Base-by-base conservation (phyloP, 2,888 invertebrate genomes). In the Agrochola macilenta region DNA sequence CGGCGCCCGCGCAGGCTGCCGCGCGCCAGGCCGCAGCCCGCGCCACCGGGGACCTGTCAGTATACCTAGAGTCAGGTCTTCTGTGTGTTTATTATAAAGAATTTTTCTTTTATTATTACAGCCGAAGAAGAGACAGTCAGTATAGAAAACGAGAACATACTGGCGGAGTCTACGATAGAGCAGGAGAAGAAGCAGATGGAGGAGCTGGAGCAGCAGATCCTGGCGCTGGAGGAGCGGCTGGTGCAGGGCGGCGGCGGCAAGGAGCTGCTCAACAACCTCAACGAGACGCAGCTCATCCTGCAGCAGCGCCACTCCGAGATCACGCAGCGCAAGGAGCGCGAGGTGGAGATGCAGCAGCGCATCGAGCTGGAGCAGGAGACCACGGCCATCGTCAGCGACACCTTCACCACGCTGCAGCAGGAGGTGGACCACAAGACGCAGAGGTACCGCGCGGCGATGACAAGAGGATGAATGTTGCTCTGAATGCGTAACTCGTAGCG, bases 391-490 rank as follows among this genome's bases (percentile, higher is more conserved):
- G 98, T 99, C 75, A 98, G 98, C 77, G 99, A 98, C 91, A 99
- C 99, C 0, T 99, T 99, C 92, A 97, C 98, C 14, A 98, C 98
- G 71, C 96, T 99, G 76, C 99, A 99, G 92, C 99, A 99, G 93
- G 99, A 99, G 95, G 99, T 99, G 3, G 99, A 99, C 92, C 98
- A 99, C 77, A 99, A 99, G 95, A 98, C 99, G 43, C 98, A 98
- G 90, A 96, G 97, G 95, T 95, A 68, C 43, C 46, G 65, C 23
- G 3, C 17, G 5, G 26, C 20, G 14, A 11, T 12, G 20, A 20
- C 1, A 1, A 7, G 20, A 58, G 14, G 12, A 26, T 58, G 14
- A 7, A 58, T 26, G 60, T 3, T 60, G 58, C 26, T 26, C 26
- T 58, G 20, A 20, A 20, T 20, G 14, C 49, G 49, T 52, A 5